Evolutionary conservation across 1,140 invertebrate species (phyloP), one percentile per base, ranked within the genome.

Genomic region (Cydia amplana): DNA sequence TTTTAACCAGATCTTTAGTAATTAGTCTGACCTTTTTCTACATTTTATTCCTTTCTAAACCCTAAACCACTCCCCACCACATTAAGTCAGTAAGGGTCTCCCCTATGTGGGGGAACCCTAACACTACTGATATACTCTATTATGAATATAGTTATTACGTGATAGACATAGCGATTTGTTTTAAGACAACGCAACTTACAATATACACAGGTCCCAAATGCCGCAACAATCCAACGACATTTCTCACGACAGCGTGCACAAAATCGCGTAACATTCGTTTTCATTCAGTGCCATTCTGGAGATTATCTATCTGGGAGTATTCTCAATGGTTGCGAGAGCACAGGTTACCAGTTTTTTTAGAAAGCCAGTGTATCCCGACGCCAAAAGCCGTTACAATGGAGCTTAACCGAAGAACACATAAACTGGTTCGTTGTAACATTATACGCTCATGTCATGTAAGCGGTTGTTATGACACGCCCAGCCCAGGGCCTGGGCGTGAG

Each of bases 191-290:
- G 49, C 16, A 18, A 51, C n/a, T 18, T n/a, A 18, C 49, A 51
- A n/a, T 51, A n/a, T 51, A 51, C 49, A 7, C n/a, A 51, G 5
- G n/a, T 10, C 18, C 20, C 20, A 60, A 23, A 23, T 60, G 55
- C 55, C 20, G 55, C 20, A 60, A 60, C 55, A 60, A 60, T 60
- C 20, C 10, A 51, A 60, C 55, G 18, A 60, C 55, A 23, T 60
- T 60, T 60, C 65, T 36, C 65, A 70, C 32, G 65, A 43, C 18
- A 40, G 65, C 28, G 36, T 43, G 28, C 18, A 70, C 65, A 36
- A 70, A 70, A 40, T 10, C 28, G 65, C 65, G 12, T 70, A 70
- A 70, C 65, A 70, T 70, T 70, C 65, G 65, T 36, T 70, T 70
- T 70, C 65, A 70, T 70, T 70, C 36, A 36, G 32, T 40, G 55